Evolutionary conservation across 2,797 vertebrate species (phyloP).

Genomic region (Hemibagrus guttatus): DNA sequence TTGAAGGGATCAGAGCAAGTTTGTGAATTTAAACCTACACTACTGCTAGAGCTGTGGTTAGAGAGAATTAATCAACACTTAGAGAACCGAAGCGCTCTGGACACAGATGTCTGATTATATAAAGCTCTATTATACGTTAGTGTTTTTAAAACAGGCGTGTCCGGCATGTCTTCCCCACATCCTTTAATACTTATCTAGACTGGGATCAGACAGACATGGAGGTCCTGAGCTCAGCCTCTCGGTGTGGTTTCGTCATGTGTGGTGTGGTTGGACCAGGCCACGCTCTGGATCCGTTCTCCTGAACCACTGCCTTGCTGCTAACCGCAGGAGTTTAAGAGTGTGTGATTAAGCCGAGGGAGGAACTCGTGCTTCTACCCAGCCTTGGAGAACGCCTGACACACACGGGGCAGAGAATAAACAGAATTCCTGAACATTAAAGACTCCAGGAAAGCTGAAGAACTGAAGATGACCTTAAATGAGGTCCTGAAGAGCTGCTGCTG

Average conservation of each 20-base stretch:
- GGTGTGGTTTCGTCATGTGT: not conserved
- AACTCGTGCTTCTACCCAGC: not conserved
- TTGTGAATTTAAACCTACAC: not conserved
- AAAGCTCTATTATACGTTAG: not conserved
- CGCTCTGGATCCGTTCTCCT: not conserved
- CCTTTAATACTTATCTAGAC: not conserved
- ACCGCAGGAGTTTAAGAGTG: slow-evolving; percentile 7
- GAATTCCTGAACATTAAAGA: not conserved
- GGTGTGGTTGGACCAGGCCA: not conserved
- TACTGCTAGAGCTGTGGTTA: not conserved
- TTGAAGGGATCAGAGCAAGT: not conserved
- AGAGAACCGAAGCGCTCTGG: not conserved
- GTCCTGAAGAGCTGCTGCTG: not conserved
- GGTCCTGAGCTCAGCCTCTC: not conserved
- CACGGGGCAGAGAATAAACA: not conserved
- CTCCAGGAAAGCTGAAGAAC: not conserved
- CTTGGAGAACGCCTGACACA: not conserved
- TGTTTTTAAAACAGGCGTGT: not conserved
- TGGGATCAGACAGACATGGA: not conserved
- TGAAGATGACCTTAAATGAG: not conserved
- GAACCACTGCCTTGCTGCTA: not conserved
- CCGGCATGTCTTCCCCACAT: not conserved
- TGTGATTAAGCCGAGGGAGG: not conserved
- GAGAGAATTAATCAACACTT: not conserved
- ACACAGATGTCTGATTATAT: not conserved